Base-by-base conservation (phyloP, 1,140 invertebrate species). In the Cylas formicarius region DNA sequence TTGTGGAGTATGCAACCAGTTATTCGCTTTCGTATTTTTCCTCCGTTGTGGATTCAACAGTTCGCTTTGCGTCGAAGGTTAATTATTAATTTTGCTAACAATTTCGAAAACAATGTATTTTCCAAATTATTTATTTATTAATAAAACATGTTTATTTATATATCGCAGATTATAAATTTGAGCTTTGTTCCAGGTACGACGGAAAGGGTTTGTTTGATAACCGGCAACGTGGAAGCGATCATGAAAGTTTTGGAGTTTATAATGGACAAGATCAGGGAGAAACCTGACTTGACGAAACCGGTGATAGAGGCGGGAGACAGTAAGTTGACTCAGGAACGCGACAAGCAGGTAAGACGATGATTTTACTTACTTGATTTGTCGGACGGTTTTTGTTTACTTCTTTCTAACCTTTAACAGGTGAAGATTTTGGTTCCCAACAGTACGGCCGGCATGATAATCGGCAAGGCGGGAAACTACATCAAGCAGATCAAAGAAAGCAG, bases 361-460 rank as follows among this genome's bases (percentile, higher is more conserved):
- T 24, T 23, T 29, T 31, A 10, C 14, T 27, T 13, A 6, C 10
- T 36, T 10, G n/a, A 9, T 21, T 21, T 36, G n/a, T n/a, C n/a
- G n/a, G n/a, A n/a, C n/a, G n/a, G n/a, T n/a, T n/a, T n/a, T n/a
- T n/a, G n/a, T 9, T 24, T 36, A 24, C 32, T 45, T 24, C 23
- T 24, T 31, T 39, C 33, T 23, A n/a, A n/a, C n/a, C n/a, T n/a
- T n/a, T n/a, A n/a, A n/a, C 28, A 48, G 48, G 90, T 97, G 40
- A 97, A 98, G 73, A 92, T 98, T 60, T 72, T 99, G 55, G 92
- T 99, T 61, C 95, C 95, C 48, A 99, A 98, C 68, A 96, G 89
- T 45, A 97, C 94, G 10, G 95, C 94, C 50, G 95, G 95, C 51
- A 97, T 98, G 92, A 95, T 98, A 53, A 98, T 97, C 63, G 95